phyloP scores from a whole-genome alignment of 2,888 invertebrate species.

The Spisula subtruncata region DNA sequence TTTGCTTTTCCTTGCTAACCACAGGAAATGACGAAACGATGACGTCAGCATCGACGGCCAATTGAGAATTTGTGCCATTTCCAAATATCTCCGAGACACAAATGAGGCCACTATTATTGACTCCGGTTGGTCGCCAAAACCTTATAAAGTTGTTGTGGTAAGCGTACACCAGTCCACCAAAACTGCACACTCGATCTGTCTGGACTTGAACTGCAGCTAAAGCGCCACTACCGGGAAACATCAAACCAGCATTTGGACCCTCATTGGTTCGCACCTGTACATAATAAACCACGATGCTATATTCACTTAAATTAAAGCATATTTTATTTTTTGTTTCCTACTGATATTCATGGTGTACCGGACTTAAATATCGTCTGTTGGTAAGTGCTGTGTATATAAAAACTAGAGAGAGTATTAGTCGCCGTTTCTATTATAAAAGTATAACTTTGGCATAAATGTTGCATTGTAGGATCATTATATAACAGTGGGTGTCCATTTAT shows the following conservation, averaged over 20 bases:
- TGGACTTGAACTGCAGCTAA: constrained; percentile 18
- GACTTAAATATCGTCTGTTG: too few species aligned
- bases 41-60: constrained; percentile 25
- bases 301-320: too few species aligned
- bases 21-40: constrained; percentile 28
- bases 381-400: too few species aligned
- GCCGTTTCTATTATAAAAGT: too few species aligned
- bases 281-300: too few species aligned
- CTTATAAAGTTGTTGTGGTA: constrained; percentile 35
- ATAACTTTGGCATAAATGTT: too few species aligned
- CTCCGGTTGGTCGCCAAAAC: constrained; percentile 52
- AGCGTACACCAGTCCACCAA: constrained; percentile 53
- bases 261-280: background rate
- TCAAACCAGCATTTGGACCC: constrained; percentile 52
- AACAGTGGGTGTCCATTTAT: too few species aligned
- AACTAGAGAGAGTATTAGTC: too few species aligned
- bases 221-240: constrained; percentile 56
- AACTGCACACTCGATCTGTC: constrained; percentile 43
- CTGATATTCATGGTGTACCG: too few species aligned
- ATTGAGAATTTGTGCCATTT: constrained; percentile 19
- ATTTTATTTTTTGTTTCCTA: too few species aligned
- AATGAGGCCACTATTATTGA: constrained; percentile 48
- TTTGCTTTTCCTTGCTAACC: background rate
- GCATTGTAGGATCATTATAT: too few species aligned
- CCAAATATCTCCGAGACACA: constrained; percentile 47